These are phyloP conservation scores for Helicolenus hilgendorfi DNA, from an alignment of 2,797 vertebrate species.

Conservation along the genomic window DNA sequence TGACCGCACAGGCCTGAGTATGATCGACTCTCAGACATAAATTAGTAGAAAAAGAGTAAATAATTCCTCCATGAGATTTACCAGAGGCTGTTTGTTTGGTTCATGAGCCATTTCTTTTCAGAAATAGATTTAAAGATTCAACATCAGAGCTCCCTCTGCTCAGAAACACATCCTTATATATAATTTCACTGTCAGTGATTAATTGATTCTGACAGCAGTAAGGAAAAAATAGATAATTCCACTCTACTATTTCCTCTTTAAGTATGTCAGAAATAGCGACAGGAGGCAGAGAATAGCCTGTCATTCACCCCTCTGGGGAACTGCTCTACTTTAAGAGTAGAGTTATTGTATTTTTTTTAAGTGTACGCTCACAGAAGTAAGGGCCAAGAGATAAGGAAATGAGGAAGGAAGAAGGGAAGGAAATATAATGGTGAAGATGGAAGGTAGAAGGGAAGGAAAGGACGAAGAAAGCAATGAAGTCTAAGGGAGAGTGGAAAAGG, in stretches of 20 bases:
- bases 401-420: background rate
- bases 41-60: conserved; percentile 28
- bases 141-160: conserved; percentile 37
- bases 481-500: background rate
- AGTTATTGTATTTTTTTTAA: conserved; percentile 70
- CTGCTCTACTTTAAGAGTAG: conserved; percentile 84
- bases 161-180: conserved; percentile 48
- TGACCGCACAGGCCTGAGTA: background rate
- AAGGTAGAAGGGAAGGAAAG: background rate
- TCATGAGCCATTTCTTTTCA: conserved; percentile 11
- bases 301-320: conserved; percentile 79
- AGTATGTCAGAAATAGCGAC: conserved; percentile 83
- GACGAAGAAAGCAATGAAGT: background rate
- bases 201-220: conserved; percentile 76
- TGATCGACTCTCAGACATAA: conserved; percentile 26
- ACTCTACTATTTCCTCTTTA: conserved; percentile 72
- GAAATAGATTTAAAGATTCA: conserved; percentile 54
- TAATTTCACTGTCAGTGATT: conserved; percentile 65
- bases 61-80: conserved; percentile 15
- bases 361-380: conserved; percentile 32
- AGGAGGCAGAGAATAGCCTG: conserved; percentile 81
- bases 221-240: conserved; percentile 72
- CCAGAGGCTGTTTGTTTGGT: conserved; percentile 11
- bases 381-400: background rate
- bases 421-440: background rate